These are phyloP conservation scores for Pelobates fuscus DNA, from an alignment of 2,113 vertebrate species.

Conservation along the genomic window DNA sequence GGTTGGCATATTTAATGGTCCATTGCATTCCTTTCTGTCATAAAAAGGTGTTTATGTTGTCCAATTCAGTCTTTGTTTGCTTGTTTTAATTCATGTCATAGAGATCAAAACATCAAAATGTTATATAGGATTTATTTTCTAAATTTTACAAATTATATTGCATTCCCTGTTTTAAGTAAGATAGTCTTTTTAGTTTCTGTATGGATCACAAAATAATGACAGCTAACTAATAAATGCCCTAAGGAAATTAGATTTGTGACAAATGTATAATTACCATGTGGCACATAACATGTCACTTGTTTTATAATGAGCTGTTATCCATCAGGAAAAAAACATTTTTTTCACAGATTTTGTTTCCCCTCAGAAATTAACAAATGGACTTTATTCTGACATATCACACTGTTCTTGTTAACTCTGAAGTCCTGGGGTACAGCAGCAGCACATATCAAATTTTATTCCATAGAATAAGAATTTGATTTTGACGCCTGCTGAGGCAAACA, in stretches of 20 bases:
- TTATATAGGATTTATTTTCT: no score
- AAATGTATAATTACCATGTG: not conserved
- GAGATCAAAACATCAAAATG: no score
- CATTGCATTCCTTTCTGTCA: no score
- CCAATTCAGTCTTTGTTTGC: no score
- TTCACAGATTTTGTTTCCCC: no score
- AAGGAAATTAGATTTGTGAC: constrained; percentile 5
- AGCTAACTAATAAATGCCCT: not conserved
- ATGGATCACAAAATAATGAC: not conserved
- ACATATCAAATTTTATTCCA: not conserved
- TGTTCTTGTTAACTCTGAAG: not conserved
- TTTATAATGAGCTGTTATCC: constrained; percentile 3
- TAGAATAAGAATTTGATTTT: constrained; percentile 6
- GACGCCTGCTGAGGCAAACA: constrained; percentile 13
- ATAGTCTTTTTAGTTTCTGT: not conserved
- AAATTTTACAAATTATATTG: not conserved
- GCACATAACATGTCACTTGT: constrained; percentile 10
- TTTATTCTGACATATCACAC: no score
- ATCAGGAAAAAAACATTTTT: not conserved
- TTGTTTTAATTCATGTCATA: no score
- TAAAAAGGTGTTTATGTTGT: no score
- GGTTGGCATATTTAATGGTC: no score
- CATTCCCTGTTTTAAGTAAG: not conserved
- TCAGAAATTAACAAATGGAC: no score
- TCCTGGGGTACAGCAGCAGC: not conserved